These are phyloP conservation scores for Glaucomys volans DNA, from an alignment of 2,113 vertebrate genomes.

Conservation along the genomic window DNA sequence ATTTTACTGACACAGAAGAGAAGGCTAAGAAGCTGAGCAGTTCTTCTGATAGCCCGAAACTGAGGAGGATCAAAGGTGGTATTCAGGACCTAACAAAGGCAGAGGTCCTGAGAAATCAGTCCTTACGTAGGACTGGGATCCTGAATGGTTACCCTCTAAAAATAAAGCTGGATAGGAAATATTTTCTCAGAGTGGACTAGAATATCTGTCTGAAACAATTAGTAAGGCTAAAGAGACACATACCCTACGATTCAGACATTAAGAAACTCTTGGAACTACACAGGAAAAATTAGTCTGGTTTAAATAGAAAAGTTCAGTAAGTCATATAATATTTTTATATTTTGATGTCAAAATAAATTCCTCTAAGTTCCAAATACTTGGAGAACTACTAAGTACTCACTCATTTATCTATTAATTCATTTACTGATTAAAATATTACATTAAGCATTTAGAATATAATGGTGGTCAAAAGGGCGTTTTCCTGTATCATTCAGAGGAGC, in stretches of 20 bases:
- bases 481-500: not conserved
- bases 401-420: not conserved
- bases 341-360: not conserved
- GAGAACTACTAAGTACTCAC: not conserved
- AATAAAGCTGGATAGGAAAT: not conserved
- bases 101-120: not conserved
- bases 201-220: not conserved
- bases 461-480: not conserved
- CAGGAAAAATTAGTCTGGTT: not conserved
- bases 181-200: not conserved
- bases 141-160: not conserved
- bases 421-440: not conserved
- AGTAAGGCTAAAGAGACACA: not conserved
- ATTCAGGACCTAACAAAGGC: not conserved
- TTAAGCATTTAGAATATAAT: not conserved
- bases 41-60: not conserved
- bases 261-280: not conserved
- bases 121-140: not conserved
- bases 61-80: not conserved
- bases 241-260: not conserved
- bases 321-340: not conserved
- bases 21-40: not conserved
- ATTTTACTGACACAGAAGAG: slow-evolving; percentile 11
- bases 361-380: not conserved
- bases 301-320: not conserved